Evolutionary conservation across 2,888 invertebrate genomes (phyloP).

Genomic region (Apamea epomidion): DNA sequence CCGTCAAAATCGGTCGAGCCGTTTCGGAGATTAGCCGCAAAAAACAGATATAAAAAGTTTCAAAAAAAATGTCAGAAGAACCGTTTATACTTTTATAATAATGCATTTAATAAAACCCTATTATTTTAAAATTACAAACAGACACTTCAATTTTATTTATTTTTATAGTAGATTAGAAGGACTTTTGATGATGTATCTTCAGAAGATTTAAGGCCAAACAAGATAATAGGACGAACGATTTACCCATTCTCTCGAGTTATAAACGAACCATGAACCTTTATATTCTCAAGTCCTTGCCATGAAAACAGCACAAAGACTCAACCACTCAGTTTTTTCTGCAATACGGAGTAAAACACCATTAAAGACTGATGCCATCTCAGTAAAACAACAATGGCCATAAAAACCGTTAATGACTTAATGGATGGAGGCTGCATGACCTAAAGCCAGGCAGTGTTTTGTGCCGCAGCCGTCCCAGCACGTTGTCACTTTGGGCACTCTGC

Average conservation of each 20-base stretch:
- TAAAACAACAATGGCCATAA: constrained; percentile 58
- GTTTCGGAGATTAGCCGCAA: too few relatives aligned
- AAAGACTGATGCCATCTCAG: constrained; percentile 33
- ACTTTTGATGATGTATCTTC: neutral
- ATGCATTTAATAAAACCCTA: too few relatives aligned
- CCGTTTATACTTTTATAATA: too few relatives aligned
- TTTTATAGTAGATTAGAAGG: too few relatives aligned
- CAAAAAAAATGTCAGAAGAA: too few relatives aligned
- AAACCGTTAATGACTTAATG: constrained; percentile 64
- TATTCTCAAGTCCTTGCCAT: neutral
- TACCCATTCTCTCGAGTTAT: neutral
- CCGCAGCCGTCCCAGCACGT: constrained; percentile 35
- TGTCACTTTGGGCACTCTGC: constrained; percentile 57
- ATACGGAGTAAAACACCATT: constrained; percentile 28
- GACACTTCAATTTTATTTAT: too few relatives aligned
- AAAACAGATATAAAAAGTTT: too few relatives aligned
- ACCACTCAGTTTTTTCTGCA: constrained; percentile 19
- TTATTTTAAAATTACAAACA: too few relatives aligned
- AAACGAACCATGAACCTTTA: neutral
- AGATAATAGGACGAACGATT: neutral
- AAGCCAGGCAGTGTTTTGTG: constrained; percentile 60
- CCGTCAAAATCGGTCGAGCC: too few relatives aligned
- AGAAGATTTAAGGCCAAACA: neutral
- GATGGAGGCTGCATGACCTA: constrained; percentile 55
- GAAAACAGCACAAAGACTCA: constrained; percentile 18